A percentile compares a stretch with the other conserved stretches of the same genome.
These are phyloP conservation scores for Uloborus plumipes DNA, from an alignment of 2,888 invertebrate genomes.

Conservation along the genomic window DNA sequence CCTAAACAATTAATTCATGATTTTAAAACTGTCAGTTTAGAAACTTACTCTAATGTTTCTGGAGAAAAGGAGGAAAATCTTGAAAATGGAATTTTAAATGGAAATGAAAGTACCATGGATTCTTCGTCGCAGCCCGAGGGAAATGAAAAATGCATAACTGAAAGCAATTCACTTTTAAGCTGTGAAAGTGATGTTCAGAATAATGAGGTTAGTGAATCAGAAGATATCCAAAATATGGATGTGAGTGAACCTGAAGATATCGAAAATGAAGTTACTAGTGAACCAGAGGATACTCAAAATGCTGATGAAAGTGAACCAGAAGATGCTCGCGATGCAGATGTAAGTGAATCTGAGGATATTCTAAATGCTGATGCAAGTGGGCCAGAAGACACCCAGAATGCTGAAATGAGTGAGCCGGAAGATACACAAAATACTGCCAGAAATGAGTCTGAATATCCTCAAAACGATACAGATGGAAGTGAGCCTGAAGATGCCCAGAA, in stretches of 20 bases:
- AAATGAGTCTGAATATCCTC: conserved; percentile 57
- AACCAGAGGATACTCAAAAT: conserved; percentile 26
- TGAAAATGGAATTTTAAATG: conserved; percentile 5
- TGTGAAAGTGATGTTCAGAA: conserved; percentile 18
- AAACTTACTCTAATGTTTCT: conserved; percentile 34
- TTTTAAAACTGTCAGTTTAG: conserved; percentile 27
- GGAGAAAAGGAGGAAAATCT: conserved; percentile 29
- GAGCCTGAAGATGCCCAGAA: conserved; percentile 5
- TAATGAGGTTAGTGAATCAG: conserved; percentile 1
- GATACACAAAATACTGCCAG: conserved; percentile 62
- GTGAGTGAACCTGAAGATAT: conserved; percentile 50
- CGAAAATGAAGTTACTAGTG: conserved; percentile 37
- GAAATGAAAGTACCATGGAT: conserved; percentile 36
- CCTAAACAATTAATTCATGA: conserved; percentile 31
- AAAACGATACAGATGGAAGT: conserved; percentile 27
- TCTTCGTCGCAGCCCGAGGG: conserved; percentile 30
- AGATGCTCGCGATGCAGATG: conserved; percentile 55
- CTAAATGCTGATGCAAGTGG: conserved; percentile 19
- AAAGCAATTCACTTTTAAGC: conserved; percentile 32
- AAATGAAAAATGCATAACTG: conserved; percentile 28
- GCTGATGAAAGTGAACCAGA: conserved; percentile 5
- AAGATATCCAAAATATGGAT: conserved; percentile 51
- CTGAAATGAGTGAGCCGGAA: conserved; percentile 9
- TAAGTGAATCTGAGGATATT: conserved; percentile 57
- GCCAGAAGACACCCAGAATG: neutral